Percentiles rank a stretch among this genome's conserved stretches.
phyloP scores from a whole-genome alignment of 2,888 invertebrate species.

The Melanargia galathea region DNA sequence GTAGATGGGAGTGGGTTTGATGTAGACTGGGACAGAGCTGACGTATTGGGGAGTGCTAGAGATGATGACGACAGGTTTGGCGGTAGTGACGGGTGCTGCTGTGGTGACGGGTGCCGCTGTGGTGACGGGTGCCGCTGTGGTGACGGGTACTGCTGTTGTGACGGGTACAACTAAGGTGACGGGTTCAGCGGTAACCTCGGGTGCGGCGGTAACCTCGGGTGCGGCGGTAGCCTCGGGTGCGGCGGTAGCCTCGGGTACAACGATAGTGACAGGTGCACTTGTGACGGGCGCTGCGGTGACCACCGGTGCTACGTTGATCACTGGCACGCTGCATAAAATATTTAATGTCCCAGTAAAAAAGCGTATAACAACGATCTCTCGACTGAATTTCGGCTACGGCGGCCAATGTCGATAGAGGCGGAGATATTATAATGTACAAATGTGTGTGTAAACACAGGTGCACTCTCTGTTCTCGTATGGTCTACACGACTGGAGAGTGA shows the following conservation, averaged over 20 bases:
- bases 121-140: constrained; percentile 26
- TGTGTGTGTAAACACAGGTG: no score
- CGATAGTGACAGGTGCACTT: constrained; percentile 21
- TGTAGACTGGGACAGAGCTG: constrained; percentile 28
- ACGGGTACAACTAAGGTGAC: constrained; percentile 25
- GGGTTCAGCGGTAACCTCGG: constrained; percentile 7
- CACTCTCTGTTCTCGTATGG: no score
- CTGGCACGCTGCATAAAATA: background rate
- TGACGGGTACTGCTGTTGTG: constrained; percentile 19
- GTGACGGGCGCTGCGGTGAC: constrained; percentile 19
- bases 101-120: constrained; percentile 27
- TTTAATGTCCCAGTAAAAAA: no score
- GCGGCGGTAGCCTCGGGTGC: constrained; percentile 22
- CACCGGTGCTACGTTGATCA: background rate
- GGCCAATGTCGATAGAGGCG: no score
- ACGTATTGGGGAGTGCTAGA: constrained; percentile 26
- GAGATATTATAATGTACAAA: no score
- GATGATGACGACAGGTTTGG: constrained; percentile 15
- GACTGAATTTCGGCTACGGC: no score
- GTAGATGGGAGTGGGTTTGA: constrained; percentile 31
- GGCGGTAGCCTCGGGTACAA: constrained; percentile 15
- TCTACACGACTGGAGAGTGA: no score
- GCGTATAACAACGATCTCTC: no score
- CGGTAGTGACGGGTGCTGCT: constrained; percentile 28
- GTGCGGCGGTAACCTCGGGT: background rate